Evolutionary conservation across 30 jellyfish, hydroid and myxozoan species (phyloP), one percentile per base, ranked within the genome.

Genomic region (Nemopilema nomurai): DNA sequence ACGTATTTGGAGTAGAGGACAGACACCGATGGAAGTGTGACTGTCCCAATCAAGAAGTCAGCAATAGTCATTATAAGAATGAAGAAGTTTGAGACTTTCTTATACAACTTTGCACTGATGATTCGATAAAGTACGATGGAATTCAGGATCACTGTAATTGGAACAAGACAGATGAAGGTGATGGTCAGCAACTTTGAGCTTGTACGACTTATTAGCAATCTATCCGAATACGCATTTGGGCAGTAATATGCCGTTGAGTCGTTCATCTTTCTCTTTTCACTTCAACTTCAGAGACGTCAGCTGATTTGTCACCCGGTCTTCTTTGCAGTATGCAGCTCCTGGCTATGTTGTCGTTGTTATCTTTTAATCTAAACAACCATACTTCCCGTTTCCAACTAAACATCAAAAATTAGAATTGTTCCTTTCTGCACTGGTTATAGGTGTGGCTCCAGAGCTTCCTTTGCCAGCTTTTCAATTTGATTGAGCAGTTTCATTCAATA

Each of bases 121-220:
- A 81, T 81, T 1, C 90, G 90, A 28, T 81, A 67, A 7, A 81
- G 51, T 0, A 81, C 84, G 6, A 81, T 71, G 18, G 77, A 82
- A 30, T 81, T 81, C 1, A 83, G 51, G 31, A 81, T 53, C 7
- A 81, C 66, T 28, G 81, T 51, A 7, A 81, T 25, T 7, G 90
- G 90, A 18, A 74, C 62, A 7, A 81, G 28, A 22, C 51, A 50
- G 7, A 69, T 71, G 90, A 33, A 81, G 4, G 74, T 69, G 21
- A 62, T 20, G 21, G 50, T 1, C 18, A 81, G 63, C 4, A 31
- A 9, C 71, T 24, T 13, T 0, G 74, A 16, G 28, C 71, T 64
- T 9, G 70, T 28, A 7, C 32, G 30, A 7, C 65, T 68, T 18
- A 81, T n/a, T 0, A 81, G 23, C 26, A 29, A 72, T 9, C 90